phyloP scores from a whole-genome alignment of 2,888 invertebrate genomes.

The Onchidella celtica region DNA sequence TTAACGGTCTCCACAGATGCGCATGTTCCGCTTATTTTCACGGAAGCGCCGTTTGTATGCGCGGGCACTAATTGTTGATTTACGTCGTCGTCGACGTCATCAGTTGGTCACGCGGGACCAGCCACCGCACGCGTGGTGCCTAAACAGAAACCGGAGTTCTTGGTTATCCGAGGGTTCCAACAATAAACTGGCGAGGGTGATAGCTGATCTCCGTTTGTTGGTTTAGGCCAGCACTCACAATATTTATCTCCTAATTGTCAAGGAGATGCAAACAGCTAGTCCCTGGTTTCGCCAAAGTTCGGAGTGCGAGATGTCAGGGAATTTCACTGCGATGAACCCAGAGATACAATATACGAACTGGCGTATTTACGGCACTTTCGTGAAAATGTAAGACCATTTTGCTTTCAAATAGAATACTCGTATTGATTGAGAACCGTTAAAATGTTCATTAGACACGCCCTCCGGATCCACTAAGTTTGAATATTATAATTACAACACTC shows the following conservation, averaged over 20 bases:
- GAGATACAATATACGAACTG: too few species aligned
- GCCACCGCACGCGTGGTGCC: slow-evolving; percentile 9
- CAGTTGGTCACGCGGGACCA: not conserved
- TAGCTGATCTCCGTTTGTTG: slow-evolving; percentile 44
- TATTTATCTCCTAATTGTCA: slow-evolving; percentile 51
- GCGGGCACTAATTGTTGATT: slow-evolving; percentile 41
- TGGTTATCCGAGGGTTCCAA: slow-evolving; percentile 34
- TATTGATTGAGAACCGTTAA: too few species aligned
- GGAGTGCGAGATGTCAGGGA: too few species aligned
- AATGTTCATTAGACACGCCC: too few species aligned
- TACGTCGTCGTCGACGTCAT: slow-evolving; percentile 22
- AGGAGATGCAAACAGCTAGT: not conserved
- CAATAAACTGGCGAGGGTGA: slow-evolving; percentile 35
- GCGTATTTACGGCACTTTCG: too few species aligned
- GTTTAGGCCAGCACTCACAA: slow-evolving; percentile 34
- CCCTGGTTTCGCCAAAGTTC: not conserved
- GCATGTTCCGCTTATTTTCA: slow-evolving; percentile 40
- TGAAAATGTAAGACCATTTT: too few species aligned
- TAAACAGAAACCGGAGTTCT: slow-evolving; percentile 26
- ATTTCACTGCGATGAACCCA: too few species aligned
- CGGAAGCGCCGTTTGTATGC: slow-evolving; percentile 5
- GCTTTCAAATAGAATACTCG: too few species aligned
- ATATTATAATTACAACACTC: too few species aligned
- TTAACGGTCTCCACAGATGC: slow-evolving; percentile 14
- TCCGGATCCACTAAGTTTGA: too few species aligned